Evolutionary conservation across 1,140 invertebrate species (phyloP), one percentile per base, ranked within the genome.

Genomic region (Zaprionus vittiger): DNA sequence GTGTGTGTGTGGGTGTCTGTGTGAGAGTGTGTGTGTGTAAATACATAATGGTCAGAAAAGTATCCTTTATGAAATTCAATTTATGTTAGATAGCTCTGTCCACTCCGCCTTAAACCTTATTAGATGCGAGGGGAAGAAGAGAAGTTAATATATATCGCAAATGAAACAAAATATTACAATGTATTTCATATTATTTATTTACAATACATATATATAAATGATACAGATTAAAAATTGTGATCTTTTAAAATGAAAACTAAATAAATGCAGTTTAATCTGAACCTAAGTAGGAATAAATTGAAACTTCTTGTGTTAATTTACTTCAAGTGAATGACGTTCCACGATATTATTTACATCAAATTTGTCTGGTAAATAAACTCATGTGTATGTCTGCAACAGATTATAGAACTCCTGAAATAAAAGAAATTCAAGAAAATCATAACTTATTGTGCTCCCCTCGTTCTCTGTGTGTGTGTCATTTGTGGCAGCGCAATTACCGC

Each of bases 31-130:
- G 63, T 81, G 47, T 7, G 20, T 73, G 70, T 81, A 68, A 67
- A 79, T 76, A 79, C 66, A 68, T 76, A 81, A 78, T 73, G 73
- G 60, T 72, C 68, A 68, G 70, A 76, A 72, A 76, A 76, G 63
- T 73, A 79, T 76, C 73, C 77, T 79, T 81, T 81, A 81, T 81
- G 77, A 79, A 79, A 81, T 76, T 79, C 68, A 81, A 81, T 81
- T 72, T 81, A 75, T 79, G 72, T 77, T 63, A 73, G 47, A 76
- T 79, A 72, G 68, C 59, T 59, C 15, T 41, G 52, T 65, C 59
- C 67, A 44, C 57, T 49, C 22, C 24, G 17, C 24, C 60, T 41
- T 59, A 52, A 56, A 41, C 56, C 24, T 34, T 70, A 54, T 49
- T 26, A 63, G 37, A n/a, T 60, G 49, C 63, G 71, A 56, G 56